Evolutionary conservation across 64 coral and sea anemone species (phyloP), one percentile per base, ranked within the genome.

Genomic region (Actinia tenebrosa): DNA sequence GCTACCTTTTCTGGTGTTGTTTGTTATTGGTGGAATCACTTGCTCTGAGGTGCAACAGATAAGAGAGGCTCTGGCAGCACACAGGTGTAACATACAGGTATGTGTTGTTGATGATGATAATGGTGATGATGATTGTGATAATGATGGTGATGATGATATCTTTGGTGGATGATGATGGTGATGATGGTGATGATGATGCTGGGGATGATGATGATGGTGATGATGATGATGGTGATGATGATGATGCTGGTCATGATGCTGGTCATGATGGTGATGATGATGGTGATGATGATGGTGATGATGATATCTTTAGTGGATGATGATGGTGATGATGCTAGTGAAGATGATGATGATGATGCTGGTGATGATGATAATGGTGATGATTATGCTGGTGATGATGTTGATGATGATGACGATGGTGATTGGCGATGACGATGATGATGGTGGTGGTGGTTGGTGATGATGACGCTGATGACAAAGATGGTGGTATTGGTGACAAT

Each of bases 11-110:
- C 86, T 99, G 45, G 91, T 99, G 11, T 45, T 99, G 75, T 99
- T 93, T 86, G 60, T 99, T 18, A 86, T 99, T 20, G 97, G 97
- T 56, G 97, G 97, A 90, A 86, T 99, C 88, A 95, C 93, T 47
- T 95, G 93, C 84, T 93, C 97, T 77, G 97, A 99, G 81, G 93
- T 99, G 26, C 53, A 88, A 42, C 91, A 95, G 88, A 95, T 99
- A 85, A 87, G 89, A 58, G 97, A 99, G 87, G 89, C 88, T 11
- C 20, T 99, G 6, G 85, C 93, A 42, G 64, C 86, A 15, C 89
- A 99, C 64, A 91, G 89, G n/a, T 80, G 91, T 37, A 99, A 87
- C 44, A 88, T 88, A 55, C 90, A 99, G 97, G 97, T 99, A 58
- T 16, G 9, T 47, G 1, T 18, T 52, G 4, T 11, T 71, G 1